Conservation (phyloP, 2,113 vertebrate genomes). For the Carlito syrichta region DNA sequence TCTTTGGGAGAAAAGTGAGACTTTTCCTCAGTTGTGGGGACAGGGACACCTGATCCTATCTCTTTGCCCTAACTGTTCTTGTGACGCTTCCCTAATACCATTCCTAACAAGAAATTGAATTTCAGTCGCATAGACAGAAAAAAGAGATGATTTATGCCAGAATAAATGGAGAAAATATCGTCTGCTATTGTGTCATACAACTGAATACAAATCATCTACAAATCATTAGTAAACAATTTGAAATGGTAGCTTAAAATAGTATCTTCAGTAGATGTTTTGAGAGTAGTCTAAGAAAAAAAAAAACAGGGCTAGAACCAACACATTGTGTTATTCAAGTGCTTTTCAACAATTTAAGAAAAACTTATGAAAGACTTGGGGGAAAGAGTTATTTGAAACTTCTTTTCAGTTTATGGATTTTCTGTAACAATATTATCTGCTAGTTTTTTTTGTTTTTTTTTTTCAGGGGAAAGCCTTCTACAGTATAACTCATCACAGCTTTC, state of each 20-base stretch:
- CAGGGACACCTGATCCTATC: not conserved
- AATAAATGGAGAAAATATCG: not conserved
- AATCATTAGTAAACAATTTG: not conserved
- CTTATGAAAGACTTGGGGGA: not conserved
- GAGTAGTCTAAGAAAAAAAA: not conserved
- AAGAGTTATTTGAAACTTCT: not conserved
- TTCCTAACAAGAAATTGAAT: not conserved
- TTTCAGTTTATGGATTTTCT: not conserved
- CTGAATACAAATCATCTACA: constrained; percentile 22
- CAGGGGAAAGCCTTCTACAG: not conserved
- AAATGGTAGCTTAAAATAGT: not conserved
- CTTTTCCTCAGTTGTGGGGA: not conserved
- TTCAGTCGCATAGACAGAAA: not conserved
- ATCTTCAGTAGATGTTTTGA: not conserved
- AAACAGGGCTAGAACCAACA: not conserved
- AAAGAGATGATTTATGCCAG: not conserved
- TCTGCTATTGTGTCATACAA: not conserved
- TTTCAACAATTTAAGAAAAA: constrained; percentile 12
- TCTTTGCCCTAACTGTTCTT: not conserved
- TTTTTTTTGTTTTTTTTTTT: no score
- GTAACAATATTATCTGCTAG: not conserved
- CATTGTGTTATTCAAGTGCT: not conserved
- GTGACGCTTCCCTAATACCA: not conserved
- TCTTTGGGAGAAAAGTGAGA: not conserved
- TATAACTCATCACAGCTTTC: not conserved